Conservation (phyloP, 2,113 vertebrate genomes). For the Lycaon pictus region DNA sequence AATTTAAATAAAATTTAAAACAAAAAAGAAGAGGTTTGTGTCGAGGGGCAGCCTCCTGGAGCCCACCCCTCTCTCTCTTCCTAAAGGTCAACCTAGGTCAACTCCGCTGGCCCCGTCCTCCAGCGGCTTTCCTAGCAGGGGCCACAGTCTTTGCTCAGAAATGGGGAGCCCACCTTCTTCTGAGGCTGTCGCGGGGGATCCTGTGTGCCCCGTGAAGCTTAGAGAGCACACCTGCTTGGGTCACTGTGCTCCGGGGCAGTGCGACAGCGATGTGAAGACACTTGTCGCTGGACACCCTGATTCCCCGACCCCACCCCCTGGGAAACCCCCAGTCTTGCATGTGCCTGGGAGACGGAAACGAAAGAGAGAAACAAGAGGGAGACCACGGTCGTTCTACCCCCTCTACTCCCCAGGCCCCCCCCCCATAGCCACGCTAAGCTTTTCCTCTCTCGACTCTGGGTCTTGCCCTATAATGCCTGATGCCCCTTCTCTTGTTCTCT, state of each 20-base stretch:
- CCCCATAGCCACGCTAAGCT: not conserved
- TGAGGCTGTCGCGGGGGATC: too few species aligned
- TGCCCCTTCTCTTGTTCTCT: not conserved
- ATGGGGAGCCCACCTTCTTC: not conserved
- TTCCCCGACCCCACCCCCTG: not conserved
- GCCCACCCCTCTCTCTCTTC: not conserved
- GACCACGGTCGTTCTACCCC: not conserved
- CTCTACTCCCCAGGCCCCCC: not conserved
- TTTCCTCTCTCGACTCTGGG: not conserved
- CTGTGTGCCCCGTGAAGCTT: not conserved
- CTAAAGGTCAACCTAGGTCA: not conserved
- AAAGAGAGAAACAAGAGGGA: not conserved
- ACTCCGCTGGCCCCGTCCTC: not conserved
- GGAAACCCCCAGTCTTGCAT: conserved; percentile 8
- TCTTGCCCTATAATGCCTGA: not conserved
- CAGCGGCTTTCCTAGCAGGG: not conserved
- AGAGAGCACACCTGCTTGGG: not conserved
- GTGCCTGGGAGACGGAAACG: not conserved
- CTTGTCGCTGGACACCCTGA: not conserved
- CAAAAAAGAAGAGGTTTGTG: not conserved
- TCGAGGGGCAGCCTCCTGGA: not conserved
- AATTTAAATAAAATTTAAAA: too few species aligned
- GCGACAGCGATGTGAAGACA: not conserved
- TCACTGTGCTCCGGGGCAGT: not conserved
- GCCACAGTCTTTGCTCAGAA: not conserved